phyloP scores from a whole-genome alignment of 2,888 invertebrate species.

The Tipula unca region DNA sequence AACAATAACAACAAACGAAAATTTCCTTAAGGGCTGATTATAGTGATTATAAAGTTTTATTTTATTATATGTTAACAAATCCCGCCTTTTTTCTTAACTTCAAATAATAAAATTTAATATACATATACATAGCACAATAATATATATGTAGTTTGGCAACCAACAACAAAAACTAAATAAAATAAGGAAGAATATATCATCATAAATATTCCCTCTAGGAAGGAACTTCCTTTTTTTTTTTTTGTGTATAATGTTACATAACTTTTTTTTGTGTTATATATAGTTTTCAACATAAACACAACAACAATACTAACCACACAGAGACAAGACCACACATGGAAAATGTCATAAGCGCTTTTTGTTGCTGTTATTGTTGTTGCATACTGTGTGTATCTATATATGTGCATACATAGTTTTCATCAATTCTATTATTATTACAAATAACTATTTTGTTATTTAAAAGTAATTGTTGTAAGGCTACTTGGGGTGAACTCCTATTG shows the following conservation, averaged over 20 bases:
- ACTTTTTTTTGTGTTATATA: neutral
- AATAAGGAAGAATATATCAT: neutral
- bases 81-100: neutral
- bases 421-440: neutral
- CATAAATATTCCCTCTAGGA: conserved; percentile 14
- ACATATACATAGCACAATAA: neutral
- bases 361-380: neutral
- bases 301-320: neutral
- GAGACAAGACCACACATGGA: neutral
- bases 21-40: neutral
- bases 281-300: neutral
- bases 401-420: no score
- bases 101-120: neutral
- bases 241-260: neutral
- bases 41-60: neutral
- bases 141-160: neutral
- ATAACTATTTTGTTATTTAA: conserved; percentile 8
- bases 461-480: conserved; percentile 1
- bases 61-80: conserved; percentile 14
- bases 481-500: conserved; percentile 14
- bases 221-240: neutral
- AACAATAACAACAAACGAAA: neutral
- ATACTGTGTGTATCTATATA: neutral
- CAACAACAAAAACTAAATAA: neutral
- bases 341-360: neutral